Conservation (phyloP, 2,113 vertebrate genomes). For the Nansenia antarctica region DNA sequence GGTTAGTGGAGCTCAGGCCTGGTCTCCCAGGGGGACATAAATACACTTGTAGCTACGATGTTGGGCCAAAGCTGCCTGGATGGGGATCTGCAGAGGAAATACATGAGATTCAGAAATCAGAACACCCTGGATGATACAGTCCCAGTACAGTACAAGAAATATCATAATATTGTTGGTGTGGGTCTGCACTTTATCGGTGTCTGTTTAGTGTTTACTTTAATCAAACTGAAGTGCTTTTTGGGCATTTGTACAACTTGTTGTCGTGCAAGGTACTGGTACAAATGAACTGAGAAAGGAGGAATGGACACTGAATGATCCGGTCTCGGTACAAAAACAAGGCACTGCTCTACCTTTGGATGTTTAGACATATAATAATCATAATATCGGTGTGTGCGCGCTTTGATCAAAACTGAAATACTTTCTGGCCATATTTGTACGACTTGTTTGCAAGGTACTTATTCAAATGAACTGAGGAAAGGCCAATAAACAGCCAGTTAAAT, state of each 20-base stretch:
- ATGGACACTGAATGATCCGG: constrained; percentile 25
- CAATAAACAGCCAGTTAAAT: constrained; percentile 24
- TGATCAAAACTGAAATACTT: neutral
- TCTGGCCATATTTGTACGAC: neutral
- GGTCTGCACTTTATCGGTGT: no score
- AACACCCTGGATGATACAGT: constrained; percentile 23
- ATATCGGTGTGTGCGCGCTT: neutral
- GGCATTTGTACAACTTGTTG: no score
- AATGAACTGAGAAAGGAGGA: no score
- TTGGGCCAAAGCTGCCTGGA: constrained; percentile 6
- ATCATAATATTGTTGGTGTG: no score
- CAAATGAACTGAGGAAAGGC: constrained; percentile 9
- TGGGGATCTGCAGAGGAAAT: neutral
- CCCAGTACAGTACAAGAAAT: neutral
- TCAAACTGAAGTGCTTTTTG: no score
- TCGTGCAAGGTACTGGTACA: no score
- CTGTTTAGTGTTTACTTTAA: no score
- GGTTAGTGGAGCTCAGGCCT: constrained; percentile 32
- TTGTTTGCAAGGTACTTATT: constrained; percentile 20
- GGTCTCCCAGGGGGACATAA: constrained; percentile 29
- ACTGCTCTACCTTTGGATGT: neutral
- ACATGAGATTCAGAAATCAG: neutral
- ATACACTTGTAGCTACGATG: constrained; percentile 31
- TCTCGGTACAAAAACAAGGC: constrained; percentile 11
- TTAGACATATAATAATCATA: constrained; percentile 9